These are phyloP conservation scores for Emys orbicularis DNA, from an alignment of 2,797 vertebrate species.

Conservation along the genomic window DNA sequence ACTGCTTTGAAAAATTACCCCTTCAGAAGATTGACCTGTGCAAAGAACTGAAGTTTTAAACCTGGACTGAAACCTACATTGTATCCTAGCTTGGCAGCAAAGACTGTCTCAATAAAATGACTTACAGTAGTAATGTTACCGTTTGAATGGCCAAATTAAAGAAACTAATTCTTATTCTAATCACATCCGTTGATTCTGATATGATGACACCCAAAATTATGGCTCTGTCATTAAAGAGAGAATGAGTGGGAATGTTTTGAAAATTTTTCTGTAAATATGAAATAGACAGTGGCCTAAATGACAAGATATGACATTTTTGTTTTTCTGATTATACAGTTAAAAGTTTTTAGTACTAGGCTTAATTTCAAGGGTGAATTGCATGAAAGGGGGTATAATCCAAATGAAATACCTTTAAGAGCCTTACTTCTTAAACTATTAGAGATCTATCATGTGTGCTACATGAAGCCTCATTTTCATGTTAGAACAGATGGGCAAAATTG, in stretches of 20 bases:
- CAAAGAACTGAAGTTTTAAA: conserved; percentile 13
- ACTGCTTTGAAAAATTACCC: conserved; percentile 58
- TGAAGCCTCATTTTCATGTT: conserved; percentile 83
- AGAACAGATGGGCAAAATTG: conserved; percentile 89
- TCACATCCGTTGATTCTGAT: conserved; percentile 80
- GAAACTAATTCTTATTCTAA: conserved; percentile 78
- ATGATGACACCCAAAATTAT: conserved; percentile 83
- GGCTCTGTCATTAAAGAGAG: conserved; percentile 81
- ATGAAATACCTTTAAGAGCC: conserved; percentile 84
- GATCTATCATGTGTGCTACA: conserved; percentile 83
- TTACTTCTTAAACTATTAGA: conserved; percentile 80
- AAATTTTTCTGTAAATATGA: conserved; percentile 70
- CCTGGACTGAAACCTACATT: conserved; percentile 52
- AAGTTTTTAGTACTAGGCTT: conserved; percentile 63
- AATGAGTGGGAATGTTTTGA: conserved; percentile 79
- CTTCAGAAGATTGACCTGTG: conserved; percentile 66
- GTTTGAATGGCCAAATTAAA: conserved; percentile 76
- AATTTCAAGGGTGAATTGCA: conserved; percentile 65
- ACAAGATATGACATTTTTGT: conserved; percentile 63
- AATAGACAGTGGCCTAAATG: conserved; percentile 40
- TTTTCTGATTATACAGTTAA: conserved; percentile 69
- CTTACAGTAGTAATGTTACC: conserved; percentile 64
- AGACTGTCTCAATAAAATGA: conserved; percentile 48
- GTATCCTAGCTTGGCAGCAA: conserved; percentile 58
- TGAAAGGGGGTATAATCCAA: conserved; percentile 69